Base-by-base conservation (phyloP, 2,113 vertebrate genomes). In the Corythaeola cristata region DNA sequence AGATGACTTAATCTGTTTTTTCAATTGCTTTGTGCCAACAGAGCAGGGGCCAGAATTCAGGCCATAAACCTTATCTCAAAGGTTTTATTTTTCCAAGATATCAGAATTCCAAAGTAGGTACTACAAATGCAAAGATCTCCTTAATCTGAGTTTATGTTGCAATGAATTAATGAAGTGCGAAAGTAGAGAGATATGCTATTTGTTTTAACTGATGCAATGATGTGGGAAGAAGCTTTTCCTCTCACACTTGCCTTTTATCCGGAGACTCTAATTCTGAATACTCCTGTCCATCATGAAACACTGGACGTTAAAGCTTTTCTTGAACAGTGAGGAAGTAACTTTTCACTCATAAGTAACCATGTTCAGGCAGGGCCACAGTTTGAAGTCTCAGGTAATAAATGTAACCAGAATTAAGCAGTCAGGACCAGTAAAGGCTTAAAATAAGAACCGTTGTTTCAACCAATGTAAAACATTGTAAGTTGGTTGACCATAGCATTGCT, bases 401-500 rank as follows among this genome's bases (percentile, higher is more conserved):
- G 3, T 32, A 71, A 41, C 3, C 12, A 78, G 47, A 74, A 81
- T 52, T 33, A 89, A 92, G 14, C 12, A 15, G 17, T 47, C 41
- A 50, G 15, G 64, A 27, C n/a, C 18, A 37, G 26, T n/a, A 82
- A 69, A 33, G 23, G 6, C 20, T 64, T 89, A 81, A 82, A 76
- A 45, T n/a, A 85, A 80, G 30, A 52, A 22, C 22, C 7, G 14
- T 11, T 58, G 13, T 20, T 71, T 87, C 58, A 82, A 23, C 4
- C 21, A 23, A 2, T 5, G 20, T 41, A n/a, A 73, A 95, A 49
- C 5, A 6, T 47, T 41, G 2, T 39, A 32, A 72, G 19, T n/a
- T 0, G 0, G 19, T 26, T 87, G 30, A 64, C 8, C 15, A 26
- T 20, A 63, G 23, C 15, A 30, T 19, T 75, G 26, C 13, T 73